Evolutionary conservation across 2,113 vertebrate genomes (phyloP).

Genomic region (Rattus rattus): DNA sequence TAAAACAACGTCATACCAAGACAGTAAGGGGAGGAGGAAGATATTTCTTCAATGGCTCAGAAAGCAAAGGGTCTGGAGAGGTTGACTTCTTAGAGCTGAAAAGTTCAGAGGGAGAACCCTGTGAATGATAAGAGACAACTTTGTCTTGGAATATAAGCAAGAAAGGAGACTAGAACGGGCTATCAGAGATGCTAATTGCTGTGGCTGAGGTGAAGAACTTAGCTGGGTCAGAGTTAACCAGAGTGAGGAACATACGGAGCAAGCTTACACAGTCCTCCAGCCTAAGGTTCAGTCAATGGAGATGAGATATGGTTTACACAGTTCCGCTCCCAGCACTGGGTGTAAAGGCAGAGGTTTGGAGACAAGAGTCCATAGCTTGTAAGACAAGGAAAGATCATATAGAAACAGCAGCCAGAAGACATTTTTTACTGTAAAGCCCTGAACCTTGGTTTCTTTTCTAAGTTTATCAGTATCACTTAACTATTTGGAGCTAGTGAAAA

Average conservation of each 20-base stretch:
- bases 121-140: neutral
- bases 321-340: neutral
- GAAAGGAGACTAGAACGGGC: neutral
- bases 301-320: neutral
- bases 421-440: neutral
- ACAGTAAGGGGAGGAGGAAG: neutral
- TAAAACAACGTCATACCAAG: neutral
- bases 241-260: neutral
- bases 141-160: neutral
- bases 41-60: neutral
- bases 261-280: neutral
- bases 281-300: neutral
- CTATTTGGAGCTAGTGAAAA: neutral
- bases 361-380: neutral
- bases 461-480: neutral
- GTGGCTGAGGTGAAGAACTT: neutral
- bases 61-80: neutral
- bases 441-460: neutral
- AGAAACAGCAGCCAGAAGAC: neutral
- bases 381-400: neutral
- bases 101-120: neutral
- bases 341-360: neutral
- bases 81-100: neutral
- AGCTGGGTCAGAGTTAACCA: too few relatives aligned
- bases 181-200: neutral